Evolutionary conservation across 2,888 invertebrate genomes (phyloP), one percentile per base, ranked within the genome.

Genomic region (Urechis unicinctus): DNA sequence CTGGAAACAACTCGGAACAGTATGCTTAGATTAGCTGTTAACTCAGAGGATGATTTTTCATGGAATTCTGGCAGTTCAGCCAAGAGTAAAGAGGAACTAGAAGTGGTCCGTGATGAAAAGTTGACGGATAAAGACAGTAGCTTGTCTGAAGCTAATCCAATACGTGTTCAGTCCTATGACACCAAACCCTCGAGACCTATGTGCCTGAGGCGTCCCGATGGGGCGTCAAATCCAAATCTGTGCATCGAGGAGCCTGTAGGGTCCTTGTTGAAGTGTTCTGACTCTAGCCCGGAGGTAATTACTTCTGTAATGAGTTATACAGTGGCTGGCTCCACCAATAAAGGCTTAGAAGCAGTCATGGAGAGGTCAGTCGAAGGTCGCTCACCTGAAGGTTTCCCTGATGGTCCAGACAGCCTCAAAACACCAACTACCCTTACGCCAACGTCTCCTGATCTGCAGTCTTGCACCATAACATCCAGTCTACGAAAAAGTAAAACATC

Each of bases 201-300:
- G 36, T 86, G 87, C 58, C 77, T 91, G 52, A 83, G 91, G 61
- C 89, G 91, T 80, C 92, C 92, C 3, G 93, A 93, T 70, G 92
- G 92, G 48, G 91, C 93, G 51, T 93, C 92, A 26, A 92, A 93
- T 82, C 92, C 92, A 22, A 91, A 91, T 80, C 82, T 93, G 68
- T 83, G 85, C 55, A 87, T 87, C 2, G 43, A 17, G 3, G 53
- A 53, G 17, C 41, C 36, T 1, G 31, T 41, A 24, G 36, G 36
- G 24, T 36, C 50, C 17, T 9, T 36, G 9, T 36, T 9, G 9
- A 17, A 36, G 22, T 6, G 21, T 2, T 6, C 21, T 45, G 45
- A 9, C 22, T 9, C 45, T 22, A 45, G 22, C 22, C 22, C 45
- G 6, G 45, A 45, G 6, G 45, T 45, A 21, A 45, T 45, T 13